phyloP scores from a whole-genome alignment of 2,113 vertebrate genomes.

The Calidris pygmaea region DNA sequence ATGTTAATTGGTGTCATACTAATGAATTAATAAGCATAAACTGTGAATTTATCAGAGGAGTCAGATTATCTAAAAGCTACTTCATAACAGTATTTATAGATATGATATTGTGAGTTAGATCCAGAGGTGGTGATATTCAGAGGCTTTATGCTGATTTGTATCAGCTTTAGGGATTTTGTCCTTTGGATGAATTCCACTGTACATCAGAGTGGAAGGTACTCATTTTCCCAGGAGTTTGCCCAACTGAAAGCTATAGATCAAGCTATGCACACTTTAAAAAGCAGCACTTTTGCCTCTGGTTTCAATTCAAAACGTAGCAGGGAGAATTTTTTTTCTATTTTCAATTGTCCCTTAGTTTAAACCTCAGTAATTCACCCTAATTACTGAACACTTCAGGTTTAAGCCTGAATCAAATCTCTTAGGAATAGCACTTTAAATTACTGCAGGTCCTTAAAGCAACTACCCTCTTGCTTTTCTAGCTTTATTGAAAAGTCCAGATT shows the following conservation, averaged over 20 bases:
- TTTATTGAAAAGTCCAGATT: background rate
- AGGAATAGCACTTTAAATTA: background rate
- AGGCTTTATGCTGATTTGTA: background rate
- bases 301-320: slow-evolving; percentile 1
- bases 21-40: background rate
- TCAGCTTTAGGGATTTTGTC: background rate
- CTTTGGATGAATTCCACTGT: background rate
- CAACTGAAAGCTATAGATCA: background rate
- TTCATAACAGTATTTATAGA: background rate
- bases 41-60: background rate
- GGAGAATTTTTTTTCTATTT: background rate
- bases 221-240: background rate
- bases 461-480: background rate
- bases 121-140: background rate
- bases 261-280: background rate
- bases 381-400: background rate
- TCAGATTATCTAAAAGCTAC: background rate
- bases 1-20: background rate
- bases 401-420: background rate
- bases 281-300: background rate
- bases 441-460: background rate
- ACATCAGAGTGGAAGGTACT: background rate
- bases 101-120: background rate
- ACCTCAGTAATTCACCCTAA: slow-evolving; percentile 8
- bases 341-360: background rate